Evolutionary conservation across 2,113 vertebrate species (phyloP).

Genomic region (Propithecus coquereli): DNA sequence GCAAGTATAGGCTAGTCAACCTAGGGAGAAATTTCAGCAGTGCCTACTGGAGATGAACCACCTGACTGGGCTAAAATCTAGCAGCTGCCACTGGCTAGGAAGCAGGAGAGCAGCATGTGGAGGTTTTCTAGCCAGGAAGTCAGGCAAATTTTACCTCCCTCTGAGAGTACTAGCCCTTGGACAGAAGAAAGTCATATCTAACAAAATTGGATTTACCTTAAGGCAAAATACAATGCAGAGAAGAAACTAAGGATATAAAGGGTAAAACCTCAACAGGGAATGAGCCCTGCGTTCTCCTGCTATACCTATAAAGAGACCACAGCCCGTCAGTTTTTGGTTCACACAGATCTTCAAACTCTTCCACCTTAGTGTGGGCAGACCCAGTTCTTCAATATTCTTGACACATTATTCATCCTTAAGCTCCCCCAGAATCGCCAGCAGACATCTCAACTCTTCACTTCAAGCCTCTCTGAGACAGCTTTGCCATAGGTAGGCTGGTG

Average conservation of each 20-base stretch:
- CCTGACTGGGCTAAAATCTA: neutral
- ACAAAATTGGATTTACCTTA: constrained; percentile 29
- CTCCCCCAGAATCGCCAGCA: neutral
- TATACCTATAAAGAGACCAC: neutral
- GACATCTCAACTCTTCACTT: neutral
- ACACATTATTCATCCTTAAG: constrained; percentile 7
- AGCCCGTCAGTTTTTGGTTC: neutral
- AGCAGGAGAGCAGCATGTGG: neutral
- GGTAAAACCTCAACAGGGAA: neutral
- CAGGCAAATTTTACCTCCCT: constrained; percentile 9
- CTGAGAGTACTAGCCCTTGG: neutral
- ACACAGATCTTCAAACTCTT: neutral
- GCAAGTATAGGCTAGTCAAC: neutral
- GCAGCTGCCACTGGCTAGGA: neutral
- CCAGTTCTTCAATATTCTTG: constrained; percentile 20
- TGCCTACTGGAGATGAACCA: neutral
- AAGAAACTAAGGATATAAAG: constrained; percentile 9
- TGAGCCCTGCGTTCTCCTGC: neutral
- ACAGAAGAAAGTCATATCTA: constrained; percentile 45
- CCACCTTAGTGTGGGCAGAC: neutral
- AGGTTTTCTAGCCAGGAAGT: neutral
- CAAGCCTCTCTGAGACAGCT: neutral
- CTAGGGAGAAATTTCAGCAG: constrained; percentile 1
- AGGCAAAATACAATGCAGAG: constrained; percentile 32
- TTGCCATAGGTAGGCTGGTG: neutral